These are phyloP conservation scores for Tapirus indicus DNA, from an alignment of 2,797 vertebrate genomes.

Conservation along the genomic window DNA sequence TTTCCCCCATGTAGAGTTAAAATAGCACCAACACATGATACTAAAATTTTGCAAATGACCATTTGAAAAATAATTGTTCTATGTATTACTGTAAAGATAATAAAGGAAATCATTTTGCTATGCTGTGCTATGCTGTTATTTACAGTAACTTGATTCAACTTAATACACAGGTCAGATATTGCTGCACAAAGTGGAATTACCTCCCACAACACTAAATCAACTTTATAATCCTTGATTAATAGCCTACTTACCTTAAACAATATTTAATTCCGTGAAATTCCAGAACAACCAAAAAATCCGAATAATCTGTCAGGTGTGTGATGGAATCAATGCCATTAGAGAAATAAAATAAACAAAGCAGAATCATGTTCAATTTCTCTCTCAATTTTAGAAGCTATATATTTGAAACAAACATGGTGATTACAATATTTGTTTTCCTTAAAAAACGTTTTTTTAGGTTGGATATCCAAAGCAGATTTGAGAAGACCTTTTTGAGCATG, in stretches of 20 bases:
- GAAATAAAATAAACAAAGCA: not conserved
- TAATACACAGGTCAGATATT: conserved; percentile 15
- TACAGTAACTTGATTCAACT: not conserved
- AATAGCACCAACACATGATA: not conserved
- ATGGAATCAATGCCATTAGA: not conserved
- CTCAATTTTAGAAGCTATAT: not conserved
- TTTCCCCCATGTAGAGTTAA: not conserved
- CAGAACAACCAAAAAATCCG: not conserved
- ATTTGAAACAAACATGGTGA: not conserved
- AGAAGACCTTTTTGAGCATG: not conserved
- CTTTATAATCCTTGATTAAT: not conserved
- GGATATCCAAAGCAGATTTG: not conserved
- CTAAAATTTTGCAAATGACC: not conserved
- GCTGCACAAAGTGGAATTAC: not conserved
- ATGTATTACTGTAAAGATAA: not conserved
- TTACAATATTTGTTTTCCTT: not conserved
- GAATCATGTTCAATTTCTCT: not conserved
- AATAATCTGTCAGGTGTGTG: not conserved
- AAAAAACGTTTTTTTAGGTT: not conserved
- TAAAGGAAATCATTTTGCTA: not conserved
- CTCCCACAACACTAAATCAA: not conserved
- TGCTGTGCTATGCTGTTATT: not conserved
- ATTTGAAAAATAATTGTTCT: not conserved
- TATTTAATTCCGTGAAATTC: conserved; percentile 51
- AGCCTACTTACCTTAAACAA: not conserved